Percentiles rank a stretch among this genome's conserved stretches.
phyloP scores from a whole-genome alignment of 2,888 invertebrate genomes.

The Rhagonycha fulva region DNA sequence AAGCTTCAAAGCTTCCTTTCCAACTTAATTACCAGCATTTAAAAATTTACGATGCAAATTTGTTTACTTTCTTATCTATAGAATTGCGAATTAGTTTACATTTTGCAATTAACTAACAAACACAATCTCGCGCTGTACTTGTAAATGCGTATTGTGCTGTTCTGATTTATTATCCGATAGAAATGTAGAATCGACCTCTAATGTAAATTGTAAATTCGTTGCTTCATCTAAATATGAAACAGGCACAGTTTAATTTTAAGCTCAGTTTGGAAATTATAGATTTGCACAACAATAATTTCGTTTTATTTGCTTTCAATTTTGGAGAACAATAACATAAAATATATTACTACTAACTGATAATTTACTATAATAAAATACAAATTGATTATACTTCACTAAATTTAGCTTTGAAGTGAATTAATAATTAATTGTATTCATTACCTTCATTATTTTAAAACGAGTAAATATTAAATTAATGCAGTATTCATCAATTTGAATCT shows the following conservation, averaged over 20 bases:
- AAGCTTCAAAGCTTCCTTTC: neutral
- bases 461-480: neutral
- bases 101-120: constrained; percentile 9
- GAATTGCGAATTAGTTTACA: constrained; percentile 6
- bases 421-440: neutral
- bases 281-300: constrained; percentile 7
- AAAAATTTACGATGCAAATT: neutral
- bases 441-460: neutral
- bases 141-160: constrained; percentile 3
- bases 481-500: neutral
- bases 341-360: neutral
- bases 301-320: constrained; percentile 1
- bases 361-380: neutral
- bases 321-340: neutral
- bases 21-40: neutral
- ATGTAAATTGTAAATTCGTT: constrained; percentile 17
- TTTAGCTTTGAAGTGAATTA: neutral
- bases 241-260: constrained; percentile 14
- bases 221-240: constrained; percentile 13
- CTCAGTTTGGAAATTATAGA: constrained; percentile 11
- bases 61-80: constrained; percentile 4
- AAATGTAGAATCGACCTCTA: constrained; percentile 7
- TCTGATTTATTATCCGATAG: constrained; percentile 10
- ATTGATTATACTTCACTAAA: neutral
- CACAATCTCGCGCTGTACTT: constrained; percentile 4